Evolutionary conservation across 2,797 vertebrate genomes (phyloP).

Genomic region (Anomalospiza imberbis): DNA sequence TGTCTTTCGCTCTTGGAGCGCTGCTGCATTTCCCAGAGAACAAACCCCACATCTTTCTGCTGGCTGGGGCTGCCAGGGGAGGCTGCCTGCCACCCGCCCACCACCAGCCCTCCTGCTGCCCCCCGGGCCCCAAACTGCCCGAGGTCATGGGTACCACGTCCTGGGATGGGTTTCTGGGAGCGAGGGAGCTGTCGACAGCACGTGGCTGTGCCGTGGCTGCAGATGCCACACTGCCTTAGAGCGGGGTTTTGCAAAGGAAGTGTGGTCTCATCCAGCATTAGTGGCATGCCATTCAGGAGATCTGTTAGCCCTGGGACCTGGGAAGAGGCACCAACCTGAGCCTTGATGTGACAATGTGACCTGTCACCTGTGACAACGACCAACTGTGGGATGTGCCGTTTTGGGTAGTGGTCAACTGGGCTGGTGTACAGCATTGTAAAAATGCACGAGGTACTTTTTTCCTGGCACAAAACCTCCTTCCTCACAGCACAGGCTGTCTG

Average conservation of each 20-base stretch:
- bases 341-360: fast-evolving
- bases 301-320: background rate
- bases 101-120: background rate
- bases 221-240: background rate
- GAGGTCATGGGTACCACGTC: fast-evolving
- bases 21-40: conserved; percentile 61
- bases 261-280: background rate
- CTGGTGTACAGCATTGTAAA: background rate
- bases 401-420: fast-evolving
- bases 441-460: fast-evolving
- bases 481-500: background rate
- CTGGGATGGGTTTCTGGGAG: background rate
- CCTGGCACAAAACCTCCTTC: background rate
- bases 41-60: conserved; percentile 53
- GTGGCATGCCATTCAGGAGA: fast-evolving
- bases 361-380: background rate
- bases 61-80: conserved; percentile 19
- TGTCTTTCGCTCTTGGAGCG: conserved; percentile 69
- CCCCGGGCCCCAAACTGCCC: background rate
- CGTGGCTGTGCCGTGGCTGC: fast-evolving
- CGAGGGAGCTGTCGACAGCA: background rate
- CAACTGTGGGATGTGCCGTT: fast-evolving
- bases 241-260: background rate
- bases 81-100: background rate
- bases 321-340: background rate